Evolutionary conservation across 1,140 invertebrate genomes (phyloP), one percentile per base, ranked within the genome.

Genomic region (Drosophila miranda): DNA sequence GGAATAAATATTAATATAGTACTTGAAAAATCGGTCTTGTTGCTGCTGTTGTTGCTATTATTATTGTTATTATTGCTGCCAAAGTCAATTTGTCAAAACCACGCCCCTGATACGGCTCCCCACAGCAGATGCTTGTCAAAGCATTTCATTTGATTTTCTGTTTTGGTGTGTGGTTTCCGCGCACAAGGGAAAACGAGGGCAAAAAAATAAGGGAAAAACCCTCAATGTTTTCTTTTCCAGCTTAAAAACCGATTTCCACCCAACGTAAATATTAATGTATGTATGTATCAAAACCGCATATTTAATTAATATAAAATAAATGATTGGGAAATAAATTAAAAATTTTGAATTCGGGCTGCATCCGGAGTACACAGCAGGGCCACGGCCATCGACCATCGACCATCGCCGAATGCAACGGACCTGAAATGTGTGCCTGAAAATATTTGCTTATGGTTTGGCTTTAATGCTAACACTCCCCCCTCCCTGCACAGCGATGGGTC

Each of bases 231-330:
- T 82, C 50, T 55, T 71, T 84, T 46, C 42, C 69, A 70, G 81
- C 74, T 74, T 81, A 78, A 87, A 86, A 86, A 71, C 46, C 51
- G 60, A 81, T 86, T 86, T 86, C 48, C 45, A 42, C 46, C 46
- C 14, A 50, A 74, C 46, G 42, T 71, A 51, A 55, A 69, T 48
- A 64, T 61, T 68, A 72, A 71, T 60, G 49, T 63, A 42, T 64
- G 49, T 28, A 61, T 64, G 49, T 28, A 61, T 58, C 56, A 63
- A 66, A 74, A 66, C 60, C 81, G 62, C 62, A 75, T 78, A 86
- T 87, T 87, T 86, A 87, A 86, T 86, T 86, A 87, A 86, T 87
- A 86, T 63, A 78, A 86, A 86, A 81, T 86, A 86, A 87, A 86
- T 86, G 57, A 86, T 86, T 69, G 81, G 55, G 58, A 86, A 78